Evolutionary conservation across 1,140 invertebrate species (phyloP).

Genomic region (Limonius californicus): DNA sequence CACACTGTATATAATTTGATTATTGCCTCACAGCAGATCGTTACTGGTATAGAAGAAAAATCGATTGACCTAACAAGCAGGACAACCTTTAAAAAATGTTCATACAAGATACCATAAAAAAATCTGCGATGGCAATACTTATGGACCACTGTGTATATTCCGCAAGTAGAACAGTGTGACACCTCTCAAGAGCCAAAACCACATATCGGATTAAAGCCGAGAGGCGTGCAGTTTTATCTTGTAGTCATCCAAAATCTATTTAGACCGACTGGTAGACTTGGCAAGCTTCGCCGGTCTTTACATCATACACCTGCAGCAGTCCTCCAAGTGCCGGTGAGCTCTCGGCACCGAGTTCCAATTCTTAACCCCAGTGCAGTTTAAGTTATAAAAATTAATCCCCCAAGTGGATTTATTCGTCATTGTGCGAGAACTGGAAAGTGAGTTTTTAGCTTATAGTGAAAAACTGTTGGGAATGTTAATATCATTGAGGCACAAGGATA

Average conservation of each 20-base stretch:
- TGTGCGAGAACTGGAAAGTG: not conserved
- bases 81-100: too few species aligned
- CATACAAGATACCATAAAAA: too few species aligned
- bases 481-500: not conserved
- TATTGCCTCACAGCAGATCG: too few species aligned
- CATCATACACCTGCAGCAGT: not conserved
- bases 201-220: not conserved
- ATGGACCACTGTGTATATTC: too few species aligned
- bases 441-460: not conserved
- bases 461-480: not conserved
- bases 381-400: not conserved
- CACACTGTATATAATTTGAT: too few species aligned
- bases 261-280: constrained; percentile 4
- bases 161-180: not conserved
- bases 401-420: not conserved
- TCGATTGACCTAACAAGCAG: too few species aligned
- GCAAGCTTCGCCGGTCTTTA: constrained; percentile 3
- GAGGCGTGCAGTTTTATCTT: not conserved
- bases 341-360: not conserved
- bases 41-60: too few species aligned
- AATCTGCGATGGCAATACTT: too few species aligned
- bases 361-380: not conserved
- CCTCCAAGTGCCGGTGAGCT: constrained; percentile 6
- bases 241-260: constrained; percentile 2
- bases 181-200: not conserved